Evolutionary conservation across 2,888 invertebrate genomes (phyloP).

Genomic region (Agrochola circellaris): DNA sequence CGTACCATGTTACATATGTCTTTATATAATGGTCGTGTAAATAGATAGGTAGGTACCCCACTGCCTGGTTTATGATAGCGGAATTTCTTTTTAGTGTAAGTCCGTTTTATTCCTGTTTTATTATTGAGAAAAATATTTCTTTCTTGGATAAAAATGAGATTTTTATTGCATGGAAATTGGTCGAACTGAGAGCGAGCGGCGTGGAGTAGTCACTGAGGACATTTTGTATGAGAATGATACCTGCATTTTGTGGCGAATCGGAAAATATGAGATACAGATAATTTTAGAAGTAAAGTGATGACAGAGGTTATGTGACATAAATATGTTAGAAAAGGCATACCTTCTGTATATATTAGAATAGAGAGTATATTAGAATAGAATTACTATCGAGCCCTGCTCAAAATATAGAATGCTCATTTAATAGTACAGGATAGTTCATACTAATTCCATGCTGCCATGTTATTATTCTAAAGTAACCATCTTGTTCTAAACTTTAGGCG

Average conservation of each 20-base stretch:
- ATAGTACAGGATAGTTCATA: too few relatives aligned
- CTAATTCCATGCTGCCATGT: too few relatives aligned
- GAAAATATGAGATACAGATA: not conserved
- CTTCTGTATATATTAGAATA: too few relatives aligned
- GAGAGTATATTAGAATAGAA: too few relatives aligned
- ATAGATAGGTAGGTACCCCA: slow-evolving; percentile 60
- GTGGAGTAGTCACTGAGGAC: slow-evolving; percentile 5
- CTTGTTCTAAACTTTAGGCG: too few relatives aligned
- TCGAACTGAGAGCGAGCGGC: slow-evolving; percentile 37
- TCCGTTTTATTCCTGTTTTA: slow-evolving; percentile 75
- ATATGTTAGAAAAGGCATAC: not conserved
- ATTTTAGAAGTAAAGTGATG: not conserved
- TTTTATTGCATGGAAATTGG: slow-evolving; percentile 55
- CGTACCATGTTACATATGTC: slow-evolving; percentile 38
- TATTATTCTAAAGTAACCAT: too few relatives aligned
- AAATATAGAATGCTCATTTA: too few relatives aligned
- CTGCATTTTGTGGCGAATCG: slow-evolving; percentile 2
- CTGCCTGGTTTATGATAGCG: slow-evolving; percentile 72
- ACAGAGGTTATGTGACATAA: too few relatives aligned
- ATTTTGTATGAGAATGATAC: slow-evolving; percentile 8
- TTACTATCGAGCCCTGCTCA: too few relatives aligned
- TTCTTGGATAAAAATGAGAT: slow-evolving; percentile 51
- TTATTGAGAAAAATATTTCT: slow-evolving; percentile 69
- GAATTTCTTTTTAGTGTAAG: slow-evolving; percentile 70
- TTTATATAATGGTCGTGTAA: slow-evolving; percentile 50